Evolutionary conservation across 1,140 invertebrate genomes (phyloP).

Genomic region (Drosophila rufa): DNA sequence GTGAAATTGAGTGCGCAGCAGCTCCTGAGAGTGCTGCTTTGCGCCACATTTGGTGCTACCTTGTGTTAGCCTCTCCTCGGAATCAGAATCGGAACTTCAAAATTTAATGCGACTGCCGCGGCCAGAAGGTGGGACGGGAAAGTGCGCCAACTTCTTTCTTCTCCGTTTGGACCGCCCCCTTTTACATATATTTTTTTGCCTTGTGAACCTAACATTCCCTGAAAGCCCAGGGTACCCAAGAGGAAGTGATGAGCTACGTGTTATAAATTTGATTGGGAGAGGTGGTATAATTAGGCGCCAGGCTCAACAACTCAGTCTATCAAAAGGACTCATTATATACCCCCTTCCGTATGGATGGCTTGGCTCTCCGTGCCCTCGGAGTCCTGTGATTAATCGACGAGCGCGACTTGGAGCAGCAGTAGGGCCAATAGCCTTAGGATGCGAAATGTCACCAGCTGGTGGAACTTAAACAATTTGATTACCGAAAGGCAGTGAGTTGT

Average conservation of each 20-base stretch:
- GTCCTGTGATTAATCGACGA: slow-evolving; percentile 19
- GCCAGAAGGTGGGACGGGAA: neutral
- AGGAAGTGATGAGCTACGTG: neutral
- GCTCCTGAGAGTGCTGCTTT: slow-evolving; percentile 30
- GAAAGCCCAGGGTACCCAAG: neutral
- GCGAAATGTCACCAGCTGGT: slow-evolving; percentile 17
- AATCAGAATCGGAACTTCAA: slow-evolving; percentile 17
- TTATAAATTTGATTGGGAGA: neutral
- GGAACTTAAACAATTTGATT: slow-evolving; percentile 13
- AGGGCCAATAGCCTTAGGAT: neutral
- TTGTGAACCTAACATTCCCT: neutral
- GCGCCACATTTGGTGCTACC: slow-evolving; percentile 32
- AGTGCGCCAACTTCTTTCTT: neutral
- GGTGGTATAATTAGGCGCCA: slow-evolving; percentile 6
- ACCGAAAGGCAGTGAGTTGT: slow-evolving; percentile 1
- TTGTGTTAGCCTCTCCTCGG: slow-evolving; percentile 28
- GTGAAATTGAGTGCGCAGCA: slow-evolving; percentile 43
- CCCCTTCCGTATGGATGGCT: neutral
- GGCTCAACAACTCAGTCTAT: neutral
- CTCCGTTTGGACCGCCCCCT: neutral
- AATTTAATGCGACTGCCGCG: slow-evolving; percentile 3
- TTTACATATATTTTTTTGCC: neutral
- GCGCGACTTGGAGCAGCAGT: neutral
- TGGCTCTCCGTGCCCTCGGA: neutral
- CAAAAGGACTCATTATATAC: slow-evolving; percentile 4